Percentiles rank a stretch among this genome's conserved stretches.
These are phyloP conservation scores for Spheniscus mendiculus DNA, from an alignment of 2,113 vertebrate genomes.

Conservation along the genomic window DNA sequence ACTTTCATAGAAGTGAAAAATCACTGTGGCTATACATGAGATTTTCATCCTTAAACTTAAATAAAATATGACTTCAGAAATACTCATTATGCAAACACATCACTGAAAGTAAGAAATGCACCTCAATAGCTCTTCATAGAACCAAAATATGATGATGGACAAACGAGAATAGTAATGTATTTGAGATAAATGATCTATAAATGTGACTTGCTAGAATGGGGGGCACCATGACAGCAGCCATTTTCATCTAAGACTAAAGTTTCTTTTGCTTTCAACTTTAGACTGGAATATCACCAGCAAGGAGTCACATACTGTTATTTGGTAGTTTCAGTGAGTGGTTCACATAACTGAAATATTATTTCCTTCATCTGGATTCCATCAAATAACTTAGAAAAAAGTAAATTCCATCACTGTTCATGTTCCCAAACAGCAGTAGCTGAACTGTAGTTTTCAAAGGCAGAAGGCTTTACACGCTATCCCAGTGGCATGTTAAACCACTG, in stretches of 20 bases:
- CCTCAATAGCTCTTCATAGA: background rate
- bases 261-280: background rate
- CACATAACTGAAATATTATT: background rate
- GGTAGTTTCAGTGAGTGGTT: background rate
- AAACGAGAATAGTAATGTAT: background rate
- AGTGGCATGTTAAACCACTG: background rate
- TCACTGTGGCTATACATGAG: background rate
- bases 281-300: background rate
- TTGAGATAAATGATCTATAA: background rate
- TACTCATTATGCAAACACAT: background rate
- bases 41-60: background rate
- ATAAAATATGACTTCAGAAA: background rate
- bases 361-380: background rate
- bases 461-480: background rate
- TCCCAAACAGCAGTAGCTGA: background rate
- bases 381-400: background rate
- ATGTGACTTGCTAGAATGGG: background rate
- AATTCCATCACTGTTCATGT: background rate
- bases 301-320: background rate
- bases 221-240: background rate
- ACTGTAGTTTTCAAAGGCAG: background rate
- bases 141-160: background rate
- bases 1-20: background rate
- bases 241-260: background rate
- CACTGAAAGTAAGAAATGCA: background rate